Percentiles rank a stretch among this genome's conserved stretches.
phyloP scores from a whole-genome alignment of 2,797 vertebrate genomes.

The Miichthys miiuy region DNA sequence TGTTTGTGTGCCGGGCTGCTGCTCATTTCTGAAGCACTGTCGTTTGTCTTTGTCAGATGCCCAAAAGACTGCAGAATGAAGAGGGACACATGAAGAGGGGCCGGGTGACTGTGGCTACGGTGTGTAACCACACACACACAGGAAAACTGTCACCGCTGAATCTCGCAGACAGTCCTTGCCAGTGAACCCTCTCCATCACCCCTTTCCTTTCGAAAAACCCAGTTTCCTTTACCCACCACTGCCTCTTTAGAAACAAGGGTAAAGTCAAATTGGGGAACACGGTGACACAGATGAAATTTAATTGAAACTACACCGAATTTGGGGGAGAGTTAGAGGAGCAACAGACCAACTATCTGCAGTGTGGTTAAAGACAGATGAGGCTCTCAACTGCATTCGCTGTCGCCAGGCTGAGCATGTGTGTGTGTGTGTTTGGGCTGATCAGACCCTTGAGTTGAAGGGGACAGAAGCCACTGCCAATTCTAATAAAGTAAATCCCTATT shows the following conservation, averaged over 20 bases:
- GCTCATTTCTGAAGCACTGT: slow-evolving; percentile 87
- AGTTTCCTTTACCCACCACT: slow-evolving; percentile 12
- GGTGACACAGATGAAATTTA: slow-evolving; percentile 72
- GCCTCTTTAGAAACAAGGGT: slow-evolving; percentile 48
- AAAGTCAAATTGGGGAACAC: slow-evolving; percentile 39
- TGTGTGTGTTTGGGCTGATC: slow-evolving; percentile 92
- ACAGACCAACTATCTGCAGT: slow-evolving; percentile 82
- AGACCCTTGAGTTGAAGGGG: slow-evolving; percentile 82
- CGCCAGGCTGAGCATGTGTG: slow-evolving; percentile 75
- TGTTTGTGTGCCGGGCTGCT: slow-evolving; percentile 80
- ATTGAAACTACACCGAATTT: slow-evolving; percentile 78
- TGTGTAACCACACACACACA: slow-evolving; percentile 57
- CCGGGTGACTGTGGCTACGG: slow-evolving; percentile 61
- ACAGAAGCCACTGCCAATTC: slow-evolving; percentile 54
- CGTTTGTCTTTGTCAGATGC: slow-evolving; percentile 89
- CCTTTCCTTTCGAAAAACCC: slow-evolving; percentile 21
- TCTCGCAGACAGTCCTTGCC: slow-evolving; percentile 61
- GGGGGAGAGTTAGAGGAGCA: slow-evolving; percentile 51
- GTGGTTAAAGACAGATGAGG: slow-evolving; percentile 90
- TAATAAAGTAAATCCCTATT: slow-evolving; percentile 53
- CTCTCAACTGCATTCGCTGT: slow-evolving; percentile 85
- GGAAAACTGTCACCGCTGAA: slow-evolving; percentile 56
- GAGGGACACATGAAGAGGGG: slow-evolving; percentile 86
- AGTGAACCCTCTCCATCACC: slow-evolving; percentile 64
- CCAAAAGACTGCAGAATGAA: slow-evolving; percentile 86